Evolutionary conservation across 2,888 invertebrate genomes (phyloP).

Genomic region (Urechis unicinctus): DNA sequence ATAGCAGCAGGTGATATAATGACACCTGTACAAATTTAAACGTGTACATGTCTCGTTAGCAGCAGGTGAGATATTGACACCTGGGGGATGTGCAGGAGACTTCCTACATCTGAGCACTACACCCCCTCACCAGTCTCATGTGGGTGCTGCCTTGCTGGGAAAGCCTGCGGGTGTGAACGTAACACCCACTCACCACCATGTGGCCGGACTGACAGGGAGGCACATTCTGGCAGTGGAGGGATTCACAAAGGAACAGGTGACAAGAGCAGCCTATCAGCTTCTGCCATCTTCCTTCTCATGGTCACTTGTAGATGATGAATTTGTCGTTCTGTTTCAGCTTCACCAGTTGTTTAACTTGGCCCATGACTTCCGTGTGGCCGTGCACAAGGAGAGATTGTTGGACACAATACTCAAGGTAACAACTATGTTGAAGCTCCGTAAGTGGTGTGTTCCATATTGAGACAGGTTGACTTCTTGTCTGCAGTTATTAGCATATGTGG

Average conservation of each 20-base stretch:
- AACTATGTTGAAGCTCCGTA: no score
- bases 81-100: no score
- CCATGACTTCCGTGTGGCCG: conserved; percentile 71
- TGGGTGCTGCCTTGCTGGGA: not conserved
- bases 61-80: no score
- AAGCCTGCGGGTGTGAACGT: no score
- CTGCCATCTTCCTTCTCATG: conserved; percentile 2
- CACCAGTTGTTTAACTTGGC: conserved; percentile 93
- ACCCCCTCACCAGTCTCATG: not conserved
- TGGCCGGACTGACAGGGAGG: conserved; percentile 54
- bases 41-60: no score
- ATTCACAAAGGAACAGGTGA: conserved; percentile 69
- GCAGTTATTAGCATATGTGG: no score
- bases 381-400: conserved; percentile 74
- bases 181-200: no score
- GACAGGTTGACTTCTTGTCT: no score
- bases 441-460: no score
- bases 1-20: no score
- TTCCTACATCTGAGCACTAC: not conserved
- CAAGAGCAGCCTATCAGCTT: not conserved
- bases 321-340: conserved; percentile 51
- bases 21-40: no score
- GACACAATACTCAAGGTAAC: conserved; percentile 74
- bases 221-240: conserved; percentile 78
- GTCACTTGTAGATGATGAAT: not conserved